A percentile compares a stretch with the other conserved stretches of the same genome.
phyloP scores from a whole-genome alignment of 2,888 invertebrate species.

The Lasioglossum morio region DNA sequence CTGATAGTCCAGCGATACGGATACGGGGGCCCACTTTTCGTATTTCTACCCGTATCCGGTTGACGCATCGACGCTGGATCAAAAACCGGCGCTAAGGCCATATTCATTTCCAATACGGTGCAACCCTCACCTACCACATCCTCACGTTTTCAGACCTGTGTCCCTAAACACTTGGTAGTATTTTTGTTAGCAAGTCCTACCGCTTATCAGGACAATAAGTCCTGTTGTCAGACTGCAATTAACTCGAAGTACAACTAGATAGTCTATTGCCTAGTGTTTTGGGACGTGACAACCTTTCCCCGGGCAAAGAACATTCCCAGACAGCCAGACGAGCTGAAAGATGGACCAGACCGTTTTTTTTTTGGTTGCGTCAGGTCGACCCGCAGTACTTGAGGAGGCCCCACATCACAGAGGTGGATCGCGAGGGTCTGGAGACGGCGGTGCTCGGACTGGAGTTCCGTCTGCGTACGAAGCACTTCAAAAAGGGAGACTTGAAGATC shows the following conservation, averaged over 20 bases:
- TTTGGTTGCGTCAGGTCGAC: constrained; percentile 81
- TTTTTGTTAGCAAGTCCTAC: background rate
- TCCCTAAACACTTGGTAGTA: background rate
- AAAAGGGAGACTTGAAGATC: constrained; percentile 93
- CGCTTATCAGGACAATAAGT: background rate
- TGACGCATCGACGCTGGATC: no score
- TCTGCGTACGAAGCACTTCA: constrained; percentile 92
- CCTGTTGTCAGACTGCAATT: background rate
- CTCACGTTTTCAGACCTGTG: background rate
- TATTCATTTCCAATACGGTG: no score
- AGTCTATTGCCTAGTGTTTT: background rate
- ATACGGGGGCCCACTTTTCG: no score
- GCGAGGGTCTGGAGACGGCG: constrained; percentile 90
- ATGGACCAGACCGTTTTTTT: constrained; percentile 1
- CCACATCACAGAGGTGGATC: constrained; percentile 85
- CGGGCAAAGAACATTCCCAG: background rate
- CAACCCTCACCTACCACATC: background rate
- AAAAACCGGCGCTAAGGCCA: no score
- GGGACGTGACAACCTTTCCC: background rate
- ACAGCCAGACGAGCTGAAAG: background rate
- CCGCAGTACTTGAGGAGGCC: constrained; percentile 85
- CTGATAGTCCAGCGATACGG: no score
- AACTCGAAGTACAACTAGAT: no score
- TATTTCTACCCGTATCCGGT: no score
- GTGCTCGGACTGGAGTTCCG: constrained; percentile 92